Evolutionary conservation across 2,113 vertebrate genomes (phyloP).

Genomic region (Furnarius figulus): DNA sequence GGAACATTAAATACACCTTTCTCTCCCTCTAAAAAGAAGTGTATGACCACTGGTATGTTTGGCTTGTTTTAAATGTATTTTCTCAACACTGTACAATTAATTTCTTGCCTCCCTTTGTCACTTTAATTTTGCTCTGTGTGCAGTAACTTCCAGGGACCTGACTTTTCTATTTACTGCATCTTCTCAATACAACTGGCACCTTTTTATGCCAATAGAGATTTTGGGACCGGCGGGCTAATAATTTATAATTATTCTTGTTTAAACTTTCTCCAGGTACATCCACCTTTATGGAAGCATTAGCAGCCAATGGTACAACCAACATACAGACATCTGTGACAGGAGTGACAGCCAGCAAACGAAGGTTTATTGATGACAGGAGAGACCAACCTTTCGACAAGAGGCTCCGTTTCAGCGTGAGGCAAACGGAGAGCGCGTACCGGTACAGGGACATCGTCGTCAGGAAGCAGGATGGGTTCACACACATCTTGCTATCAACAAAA

Average conservation of each 20-base stretch:
- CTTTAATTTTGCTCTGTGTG: background rate
- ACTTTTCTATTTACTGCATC: background rate
- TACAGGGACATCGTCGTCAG: conserved; percentile 97
- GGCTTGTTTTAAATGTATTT: background rate
- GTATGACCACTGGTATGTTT: background rate
- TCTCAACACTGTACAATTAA: background rate
- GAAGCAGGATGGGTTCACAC: conserved; percentile 97
- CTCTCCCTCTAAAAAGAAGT: background rate
- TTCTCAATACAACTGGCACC: background rate
- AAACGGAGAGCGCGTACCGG: conserved; percentile 95
- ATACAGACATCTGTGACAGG: conserved; percentile 80
- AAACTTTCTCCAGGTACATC: conserved; percentile 78
- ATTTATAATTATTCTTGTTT: conserved; percentile 2
- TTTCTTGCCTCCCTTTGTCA: background rate
- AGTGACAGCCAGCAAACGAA: conserved; percentile 83
- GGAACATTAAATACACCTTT: background rate
- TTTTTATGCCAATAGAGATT: background rate
- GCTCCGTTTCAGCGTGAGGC: conserved; percentile 92
- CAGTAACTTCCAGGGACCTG: background rate
- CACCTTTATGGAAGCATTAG: conserved; percentile 82
- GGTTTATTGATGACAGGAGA: conserved; percentile 85
- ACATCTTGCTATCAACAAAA: conserved; percentile 95
- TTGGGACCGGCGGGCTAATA: background rate
- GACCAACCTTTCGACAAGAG: conserved; percentile 92
- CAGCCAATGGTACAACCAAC: conserved; percentile 82